Evolutionary conservation across 2,888 invertebrate species (phyloP), one percentile per base, ranked within the genome.

Genomic region (Agonopterix alstromeriana): DNA sequence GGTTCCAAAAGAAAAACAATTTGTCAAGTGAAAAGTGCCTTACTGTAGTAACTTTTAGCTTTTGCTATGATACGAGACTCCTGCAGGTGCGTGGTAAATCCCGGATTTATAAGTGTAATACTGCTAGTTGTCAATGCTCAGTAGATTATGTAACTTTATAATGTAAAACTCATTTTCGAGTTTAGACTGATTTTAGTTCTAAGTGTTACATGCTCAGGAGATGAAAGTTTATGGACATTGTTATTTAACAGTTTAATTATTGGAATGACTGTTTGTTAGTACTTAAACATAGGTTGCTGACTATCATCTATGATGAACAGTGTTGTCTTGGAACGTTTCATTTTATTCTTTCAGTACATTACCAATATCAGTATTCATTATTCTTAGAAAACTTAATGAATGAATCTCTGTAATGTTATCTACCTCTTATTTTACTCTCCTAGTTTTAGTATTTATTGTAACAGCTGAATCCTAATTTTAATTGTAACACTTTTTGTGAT

Each of bases 361-460:
- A 83, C 85, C 85, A 73, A 69, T 71, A 75, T 73, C 87, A 88
- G 87, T 88, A 87, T 88, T 86, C 67, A 68, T 72, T 81, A 76
- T 67, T 73, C 58, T 78, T 76, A 78, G 77, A 45, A 50, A 46
- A 40, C 42, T 73, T 71, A 70, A 71, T 73, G 53, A 70, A 73
- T 62, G 84, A 88, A 86, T 88, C 85, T 88, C 82, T 27, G 63
- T 70, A 69, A 72, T 67, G 68, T 78, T 80, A 68, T 85, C 88
- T 88, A 88, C 88, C 88, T 88, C 88, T 84, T 73, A 77, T 70
- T 77, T 73, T 79, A 80, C 74, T 83, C 75, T 78, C 73, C 67
- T 79, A 78, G 63, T 74, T 63, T 76, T 65, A 71, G 67, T 79
- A 83, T 74, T 80, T 82, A 82, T 83, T 82, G 68, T 72, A 70